These are phyloP conservation scores for Euplexia lucipara DNA, from an alignment of 2,888 invertebrate genomes.

Conservation along the genomic window DNA sequence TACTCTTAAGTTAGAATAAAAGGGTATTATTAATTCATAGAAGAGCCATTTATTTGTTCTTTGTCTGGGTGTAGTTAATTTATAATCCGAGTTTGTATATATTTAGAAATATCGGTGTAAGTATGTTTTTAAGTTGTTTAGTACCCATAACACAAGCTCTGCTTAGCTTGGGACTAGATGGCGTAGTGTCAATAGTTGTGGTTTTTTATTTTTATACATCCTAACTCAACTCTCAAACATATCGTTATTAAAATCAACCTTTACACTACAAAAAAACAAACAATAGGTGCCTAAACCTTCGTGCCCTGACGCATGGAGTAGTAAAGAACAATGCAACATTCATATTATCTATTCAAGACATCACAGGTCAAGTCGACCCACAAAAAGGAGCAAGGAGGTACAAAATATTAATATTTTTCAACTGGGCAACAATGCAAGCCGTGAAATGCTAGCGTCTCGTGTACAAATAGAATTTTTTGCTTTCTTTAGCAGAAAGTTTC, in stretches of 20 bases:
- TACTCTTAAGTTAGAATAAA: no score
- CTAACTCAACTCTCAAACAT: conserved; percentile 19
- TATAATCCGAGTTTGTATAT: no score
- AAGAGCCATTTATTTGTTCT: no score
- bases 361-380: conserved; percentile 69
- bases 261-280: conserved; percentile 49
- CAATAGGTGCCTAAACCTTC: conserved; percentile 63
- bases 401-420: conserved; percentile 74
- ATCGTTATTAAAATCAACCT: conserved; percentile 57
- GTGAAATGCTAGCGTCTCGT: conserved; percentile 42
- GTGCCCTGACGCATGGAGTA: conserved; percentile 62
- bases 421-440: conserved; percentile 62
- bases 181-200: no score
- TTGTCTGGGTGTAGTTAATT: no score
- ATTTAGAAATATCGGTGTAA: no score
- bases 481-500: conserved; percentile 4
- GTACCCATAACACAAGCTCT: no score
- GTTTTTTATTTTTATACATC: no score
- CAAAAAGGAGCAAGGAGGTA: conserved; percentile 60
- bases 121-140: no score
- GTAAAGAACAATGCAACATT: conserved; percentile 70
- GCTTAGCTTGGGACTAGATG: no score
- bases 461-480: conserved; percentile 27
- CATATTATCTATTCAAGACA: conserved; percentile 79
- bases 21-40: no score